These are phyloP conservation scores for Neolamprologus sp. DNA, from an alignment of 2,113 vertebrate genomes.

Conservation along the genomic window DNA sequence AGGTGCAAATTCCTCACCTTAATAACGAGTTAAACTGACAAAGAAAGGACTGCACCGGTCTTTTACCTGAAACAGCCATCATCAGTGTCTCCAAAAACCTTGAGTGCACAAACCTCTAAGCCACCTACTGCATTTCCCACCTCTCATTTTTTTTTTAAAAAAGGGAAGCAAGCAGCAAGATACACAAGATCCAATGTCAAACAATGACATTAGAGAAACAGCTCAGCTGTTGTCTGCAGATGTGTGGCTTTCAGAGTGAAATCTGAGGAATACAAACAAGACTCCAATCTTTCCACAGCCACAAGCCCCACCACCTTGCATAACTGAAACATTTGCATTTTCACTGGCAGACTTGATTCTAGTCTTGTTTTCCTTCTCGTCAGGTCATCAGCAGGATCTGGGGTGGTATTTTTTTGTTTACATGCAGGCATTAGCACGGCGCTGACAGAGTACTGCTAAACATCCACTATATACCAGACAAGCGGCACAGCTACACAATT, in stretches of 20 bases:
- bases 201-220: constrained; percentile 53
- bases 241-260: background rate
- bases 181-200: constrained; percentile 59
- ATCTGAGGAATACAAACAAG: background rate
- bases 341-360: background rate
- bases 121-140: background rate
- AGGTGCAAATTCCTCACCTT: background rate
- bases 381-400: background rate
- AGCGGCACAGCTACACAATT: background rate
- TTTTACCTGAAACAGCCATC: background rate
- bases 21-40: background rate
- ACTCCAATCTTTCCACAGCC: background rate
- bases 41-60: background rate
- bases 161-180: background rate
- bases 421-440: constrained; percentile 30
- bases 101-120: background rate
- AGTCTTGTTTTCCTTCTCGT: background rate
- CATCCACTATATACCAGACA: background rate
- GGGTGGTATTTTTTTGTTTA: constrained; percentile 39
- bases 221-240: background rate
- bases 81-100: background rate
- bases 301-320: background rate
- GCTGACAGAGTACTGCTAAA: background rate
- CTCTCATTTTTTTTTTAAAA: background rate
- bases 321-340: background rate